Base-by-base conservation (phyloP, 2,888 invertebrate genomes). In the Autographa pulchrina region DNA sequence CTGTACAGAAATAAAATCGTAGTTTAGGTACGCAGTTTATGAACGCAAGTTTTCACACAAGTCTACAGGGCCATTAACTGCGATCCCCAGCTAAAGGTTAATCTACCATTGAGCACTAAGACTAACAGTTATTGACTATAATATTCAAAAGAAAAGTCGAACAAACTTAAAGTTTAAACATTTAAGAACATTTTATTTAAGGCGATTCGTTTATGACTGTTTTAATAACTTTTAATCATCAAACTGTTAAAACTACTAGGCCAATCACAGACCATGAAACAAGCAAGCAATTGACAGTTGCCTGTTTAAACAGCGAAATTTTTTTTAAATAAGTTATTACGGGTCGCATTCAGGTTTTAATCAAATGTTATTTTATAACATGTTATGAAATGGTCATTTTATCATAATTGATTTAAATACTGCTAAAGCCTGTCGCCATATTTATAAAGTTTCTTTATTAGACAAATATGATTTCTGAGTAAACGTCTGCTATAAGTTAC, bases 401-500 rank as follows among this genome's bases (percentile, higher is more conserved):
- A 43, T 41, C 11, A 13, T 14, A 9, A 3, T 41, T 13, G 16
- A 14, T 43, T 14, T 16, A 35, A 5, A 43, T n/a, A n/a, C 6
- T 48, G 5, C n/a, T 48, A 8, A 48, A 48, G n/a, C 48, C 5
- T 1, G 14, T 48, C 48, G 6, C n/a, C 48, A n/a, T n/a, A 16
- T 14, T 16, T 8, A n/a, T 48, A 38, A 2, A 3, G 35, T 3
- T n/a, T n/a, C 1, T n/a, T 48, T 14, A 43, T 43, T 43, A 43
- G 16, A 43, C 48, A 48, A n/a, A n/a, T 43, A 43, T 16, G 4
- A 52, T 52, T 71, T 31, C n/a, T 61, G 61, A 38, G n/a, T n/a
- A 59, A 68, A 56, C 52, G 38, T 74, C 68, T 62, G 71, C 35
- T 70, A 60, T 72, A 63, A 78, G 85, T 85, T 85, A 85, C 85